Evolutionary conservation across 2,113 vertebrate species (phyloP).

Genomic region (Phyllostomus discolor): DNA sequence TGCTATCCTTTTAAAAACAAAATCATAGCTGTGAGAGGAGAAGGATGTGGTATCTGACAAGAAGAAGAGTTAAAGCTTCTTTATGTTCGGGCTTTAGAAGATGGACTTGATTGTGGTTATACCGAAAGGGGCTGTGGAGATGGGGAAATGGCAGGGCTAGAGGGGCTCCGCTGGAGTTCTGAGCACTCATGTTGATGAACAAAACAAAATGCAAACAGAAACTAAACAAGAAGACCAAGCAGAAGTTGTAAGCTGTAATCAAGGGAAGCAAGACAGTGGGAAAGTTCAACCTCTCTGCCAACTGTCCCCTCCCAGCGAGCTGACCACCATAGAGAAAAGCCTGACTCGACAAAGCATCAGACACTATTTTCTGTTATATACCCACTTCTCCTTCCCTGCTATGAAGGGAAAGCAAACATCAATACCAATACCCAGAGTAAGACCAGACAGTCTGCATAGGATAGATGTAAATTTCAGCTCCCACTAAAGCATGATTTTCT

Average conservation of each 20-base stretch:
- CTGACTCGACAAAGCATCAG: neutral
- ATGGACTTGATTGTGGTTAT: neutral
- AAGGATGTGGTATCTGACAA: neutral
- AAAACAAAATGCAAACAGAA: neutral
- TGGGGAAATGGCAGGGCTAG: neutral
- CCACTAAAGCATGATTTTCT: neutral
- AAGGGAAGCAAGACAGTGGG: neutral
- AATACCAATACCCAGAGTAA: neutral
- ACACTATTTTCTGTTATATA: neutral
- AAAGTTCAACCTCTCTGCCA: neutral
- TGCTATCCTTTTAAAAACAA: neutral
- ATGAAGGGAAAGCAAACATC: neutral
- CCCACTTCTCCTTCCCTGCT: neutral
- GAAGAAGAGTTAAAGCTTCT: neutral
- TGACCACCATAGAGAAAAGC: neutral
- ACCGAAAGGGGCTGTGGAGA: neutral
- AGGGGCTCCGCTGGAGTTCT: neutral
- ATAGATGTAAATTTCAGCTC: neutral
- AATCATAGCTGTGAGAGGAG: neutral
- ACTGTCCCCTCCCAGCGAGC: neutral
- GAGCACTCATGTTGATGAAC: neutral
- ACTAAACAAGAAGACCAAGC: neutral
- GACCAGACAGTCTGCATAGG: neutral
- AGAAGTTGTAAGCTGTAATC: neutral
- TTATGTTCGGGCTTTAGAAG: neutral